Evolutionary conservation across 2,797 vertebrate species (phyloP).

Genomic region (Sphenopsis melanotis): DNA sequence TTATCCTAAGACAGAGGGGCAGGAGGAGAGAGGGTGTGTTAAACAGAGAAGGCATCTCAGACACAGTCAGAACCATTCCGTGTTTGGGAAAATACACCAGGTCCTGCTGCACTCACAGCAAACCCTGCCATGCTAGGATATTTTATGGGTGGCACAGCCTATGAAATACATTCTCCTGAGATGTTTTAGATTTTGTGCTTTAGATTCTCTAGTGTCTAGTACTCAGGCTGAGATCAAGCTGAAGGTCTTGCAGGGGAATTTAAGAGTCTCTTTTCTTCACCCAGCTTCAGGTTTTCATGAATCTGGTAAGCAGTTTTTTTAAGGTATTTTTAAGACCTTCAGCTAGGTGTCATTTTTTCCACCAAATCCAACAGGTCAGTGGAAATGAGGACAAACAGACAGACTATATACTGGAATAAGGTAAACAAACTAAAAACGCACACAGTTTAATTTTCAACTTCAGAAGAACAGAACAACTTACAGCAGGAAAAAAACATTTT

Average conservation of each 20-base stretch:
- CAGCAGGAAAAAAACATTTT: not conserved
- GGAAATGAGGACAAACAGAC: not conserved
- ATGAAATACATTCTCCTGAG: not conserved
- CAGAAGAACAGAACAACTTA: not conserved
- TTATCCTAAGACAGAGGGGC: not conserved
- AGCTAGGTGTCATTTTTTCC: not conserved
- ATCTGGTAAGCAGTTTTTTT: not conserved
- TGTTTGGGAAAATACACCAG: not conserved
- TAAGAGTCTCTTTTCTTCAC: not conserved
- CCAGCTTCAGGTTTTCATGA: not conserved
- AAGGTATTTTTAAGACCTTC: not conserved
- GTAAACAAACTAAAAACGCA: not conserved
- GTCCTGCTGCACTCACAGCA: not conserved
- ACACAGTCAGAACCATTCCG: not conserved
- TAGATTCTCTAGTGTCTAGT: not conserved
- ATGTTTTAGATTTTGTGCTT: not conserved
- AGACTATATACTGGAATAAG: not conserved
- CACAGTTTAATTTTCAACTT: not conserved
- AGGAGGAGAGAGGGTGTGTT: not conserved
- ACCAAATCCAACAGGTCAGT: not conserved
- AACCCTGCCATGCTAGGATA: accelerated
- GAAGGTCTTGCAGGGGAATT: not conserved
- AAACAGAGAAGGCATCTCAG: not conserved
- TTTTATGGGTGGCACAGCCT: accelerated
- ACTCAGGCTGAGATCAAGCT: not conserved